phyloP scores from a whole-genome alignment of 1,140 invertebrate species.

The Galendromus occidentalis region DNA sequence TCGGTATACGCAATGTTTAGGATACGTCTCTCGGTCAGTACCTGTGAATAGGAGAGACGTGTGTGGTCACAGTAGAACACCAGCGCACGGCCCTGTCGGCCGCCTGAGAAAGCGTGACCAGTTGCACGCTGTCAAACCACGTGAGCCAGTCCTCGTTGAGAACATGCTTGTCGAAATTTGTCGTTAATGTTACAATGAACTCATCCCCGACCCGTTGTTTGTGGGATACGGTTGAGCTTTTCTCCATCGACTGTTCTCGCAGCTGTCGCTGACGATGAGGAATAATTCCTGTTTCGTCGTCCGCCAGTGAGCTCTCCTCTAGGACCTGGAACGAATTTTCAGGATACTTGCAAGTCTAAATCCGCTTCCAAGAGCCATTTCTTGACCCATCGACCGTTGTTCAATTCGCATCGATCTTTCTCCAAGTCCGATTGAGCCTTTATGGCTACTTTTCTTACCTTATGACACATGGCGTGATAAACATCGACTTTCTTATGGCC shows the following conservation, averaged over 20 bases:
- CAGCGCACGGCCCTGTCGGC: slow-evolving; percentile 4
- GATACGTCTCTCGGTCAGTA: background rate
- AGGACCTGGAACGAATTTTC: background rate
- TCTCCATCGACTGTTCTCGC: background rate
- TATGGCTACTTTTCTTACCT: background rate
- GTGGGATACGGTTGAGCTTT: background rate
- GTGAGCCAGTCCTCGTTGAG: slow-evolving; percentile 9
- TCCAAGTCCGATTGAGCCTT: too few species aligned
- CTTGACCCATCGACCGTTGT: too few species aligned
- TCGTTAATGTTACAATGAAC: slow-evolving; percentile 1
- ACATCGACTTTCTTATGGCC: background rate
- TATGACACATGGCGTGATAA: background rate
- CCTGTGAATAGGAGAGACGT: background rate
- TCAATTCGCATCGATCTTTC: too few species aligned
- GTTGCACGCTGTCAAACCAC: background rate
- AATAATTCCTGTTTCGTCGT: slow-evolving; percentile 3
- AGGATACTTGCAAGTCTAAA: too few species aligned
- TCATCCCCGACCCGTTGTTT: background rate
- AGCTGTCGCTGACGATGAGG: background rate
- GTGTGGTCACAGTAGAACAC: background rate
- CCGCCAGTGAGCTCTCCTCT: background rate
- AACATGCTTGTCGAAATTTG: slow-evolving; percentile 1
- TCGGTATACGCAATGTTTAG: background rate
- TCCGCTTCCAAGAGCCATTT: too few species aligned
- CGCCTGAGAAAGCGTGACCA: background rate